Evolutionary conservation across 1,140 invertebrate species (phyloP).

Genomic region (Dreissena polymorpha): DNA sequence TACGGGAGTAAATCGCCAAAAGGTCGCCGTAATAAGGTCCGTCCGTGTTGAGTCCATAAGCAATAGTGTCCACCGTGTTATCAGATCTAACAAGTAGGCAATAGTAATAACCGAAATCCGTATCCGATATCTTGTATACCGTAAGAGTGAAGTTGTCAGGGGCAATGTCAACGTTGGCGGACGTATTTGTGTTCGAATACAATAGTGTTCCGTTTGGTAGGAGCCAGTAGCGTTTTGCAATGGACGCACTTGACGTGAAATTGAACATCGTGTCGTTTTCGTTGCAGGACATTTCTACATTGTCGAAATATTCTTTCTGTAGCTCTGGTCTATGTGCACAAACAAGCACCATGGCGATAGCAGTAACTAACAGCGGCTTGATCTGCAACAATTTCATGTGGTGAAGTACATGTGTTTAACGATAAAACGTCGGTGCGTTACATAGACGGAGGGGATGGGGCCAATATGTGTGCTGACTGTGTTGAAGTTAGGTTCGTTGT

Average conservation of each 20-base stretch:
- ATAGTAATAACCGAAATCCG: conserved; percentile 42
- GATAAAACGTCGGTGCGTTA: no score
- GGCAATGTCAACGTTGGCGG: conserved; percentile 19
- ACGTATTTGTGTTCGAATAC: not conserved
- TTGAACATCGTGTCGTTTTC: not conserved
- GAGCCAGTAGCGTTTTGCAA: conserved; percentile 17
- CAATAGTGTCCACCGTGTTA: conserved; percentile 19
- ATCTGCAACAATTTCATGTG: no score
- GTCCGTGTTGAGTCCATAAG: conserved; percentile 26
- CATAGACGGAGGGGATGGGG: no score
- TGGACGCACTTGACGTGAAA: not conserved
- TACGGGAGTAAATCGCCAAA: conserved; percentile 23
- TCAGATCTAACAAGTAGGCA: conserved; percentile 27
- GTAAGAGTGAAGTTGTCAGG: conserved; percentile 20
- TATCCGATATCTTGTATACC: conserved; percentile 23
- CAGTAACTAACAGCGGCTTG: no score
- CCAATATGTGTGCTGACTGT: no score
- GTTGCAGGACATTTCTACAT: no score
- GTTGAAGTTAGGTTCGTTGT: no score
- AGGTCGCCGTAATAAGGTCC: conserved; percentile 38
- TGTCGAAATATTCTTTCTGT: no score
- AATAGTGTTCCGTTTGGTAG: conserved; percentile 29
- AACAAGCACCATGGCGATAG: no score
- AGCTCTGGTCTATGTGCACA: no score
- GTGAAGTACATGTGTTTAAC: no score